These are phyloP conservation scores for Macquaria australasica DNA, from an alignment of 2,113 vertebrate species.

Conservation along the genomic window DNA sequence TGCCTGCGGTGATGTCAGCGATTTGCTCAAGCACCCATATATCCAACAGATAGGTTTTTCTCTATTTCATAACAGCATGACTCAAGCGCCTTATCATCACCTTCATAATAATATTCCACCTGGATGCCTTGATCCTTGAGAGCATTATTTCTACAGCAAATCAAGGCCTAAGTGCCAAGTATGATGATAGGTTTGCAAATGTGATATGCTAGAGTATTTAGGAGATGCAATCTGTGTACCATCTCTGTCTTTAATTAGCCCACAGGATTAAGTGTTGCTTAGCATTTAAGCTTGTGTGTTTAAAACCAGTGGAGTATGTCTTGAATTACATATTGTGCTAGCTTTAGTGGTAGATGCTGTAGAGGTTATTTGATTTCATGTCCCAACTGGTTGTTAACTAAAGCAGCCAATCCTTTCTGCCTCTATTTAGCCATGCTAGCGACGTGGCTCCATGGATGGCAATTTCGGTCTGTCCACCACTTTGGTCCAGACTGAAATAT, in stretches of 20 bases:
- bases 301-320: conserved; percentile 32
- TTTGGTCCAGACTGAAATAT: background rate
- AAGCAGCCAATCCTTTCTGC: background rate
- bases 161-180: conserved; percentile 33
- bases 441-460: background rate
- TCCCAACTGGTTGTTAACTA: background rate
- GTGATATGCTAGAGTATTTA: conserved; percentile 50
- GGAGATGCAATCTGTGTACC: conserved; percentile 33
- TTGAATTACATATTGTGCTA: conserved; percentile 38
- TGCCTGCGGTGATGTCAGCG: conserved; percentile 56
- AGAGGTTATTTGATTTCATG: conserved; percentile 18
- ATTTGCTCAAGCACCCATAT: conserved; percentile 54
- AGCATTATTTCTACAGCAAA: conserved; percentile 40
- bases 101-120: conserved; percentile 46
- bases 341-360: conserved; percentile 6
- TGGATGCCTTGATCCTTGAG: conserved; percentile 50
- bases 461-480: accelerated
- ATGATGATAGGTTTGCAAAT: conserved; percentile 58
- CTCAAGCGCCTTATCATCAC: conserved; percentile 48
- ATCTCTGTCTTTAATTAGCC: conserved; percentile 51
- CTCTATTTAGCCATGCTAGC: background rate
- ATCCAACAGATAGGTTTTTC: conserved; percentile 30
- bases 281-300: conserved; percentile 31
- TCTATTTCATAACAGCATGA: conserved; percentile 43
- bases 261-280: conserved; percentile 43